phyloP scores from a whole-genome alignment of 2,888 invertebrate species.

The Urechis unicinctus region DNA sequence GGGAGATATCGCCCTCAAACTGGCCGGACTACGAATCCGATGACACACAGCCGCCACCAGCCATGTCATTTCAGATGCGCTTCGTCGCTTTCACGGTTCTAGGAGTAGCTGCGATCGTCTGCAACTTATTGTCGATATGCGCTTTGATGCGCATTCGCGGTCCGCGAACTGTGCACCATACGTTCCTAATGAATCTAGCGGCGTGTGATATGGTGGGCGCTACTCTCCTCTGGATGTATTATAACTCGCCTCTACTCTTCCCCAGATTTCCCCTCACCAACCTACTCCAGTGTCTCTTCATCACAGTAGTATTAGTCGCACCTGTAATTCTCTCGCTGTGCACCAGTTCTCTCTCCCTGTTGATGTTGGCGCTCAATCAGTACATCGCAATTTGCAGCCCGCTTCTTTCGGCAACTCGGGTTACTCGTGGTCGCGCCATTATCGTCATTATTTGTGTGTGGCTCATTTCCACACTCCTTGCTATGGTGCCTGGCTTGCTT shows the following conservation, averaged over 20 bases:
- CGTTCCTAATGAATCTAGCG: constrained; percentile 25
- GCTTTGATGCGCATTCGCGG: constrained; percentile 32
- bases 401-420: constrained; percentile 19
- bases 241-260: constrained; percentile 22
- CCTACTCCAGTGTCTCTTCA: constrained; percentile 21
- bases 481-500: constrained; percentile 17
- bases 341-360: constrained; percentile 18
- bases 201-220: constrained; percentile 21
- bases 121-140: constrained; percentile 33
- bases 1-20: too few species aligned
- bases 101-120: constrained; percentile 16
- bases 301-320: constrained; percentile 17
- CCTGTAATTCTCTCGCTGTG: constrained; percentile 18
- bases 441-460: constrained; percentile 15
- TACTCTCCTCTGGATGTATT: constrained; percentile 23
- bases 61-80: constrained; percentile 1
- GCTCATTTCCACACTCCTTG: constrained; percentile 14
- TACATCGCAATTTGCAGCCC: constrained; percentile 25
- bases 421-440: constrained; percentile 15
- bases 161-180: constrained; percentile 23
- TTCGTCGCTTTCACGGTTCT: constrained; percentile 20
- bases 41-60: too few species aligned
- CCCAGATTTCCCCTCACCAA: constrained; percentile 14
- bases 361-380: constrained; percentile 24
- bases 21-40: too few species aligned